phyloP scores from a whole-genome alignment of 2,797 vertebrate genomes.

The Parotocinclus haroldoi region DNA sequence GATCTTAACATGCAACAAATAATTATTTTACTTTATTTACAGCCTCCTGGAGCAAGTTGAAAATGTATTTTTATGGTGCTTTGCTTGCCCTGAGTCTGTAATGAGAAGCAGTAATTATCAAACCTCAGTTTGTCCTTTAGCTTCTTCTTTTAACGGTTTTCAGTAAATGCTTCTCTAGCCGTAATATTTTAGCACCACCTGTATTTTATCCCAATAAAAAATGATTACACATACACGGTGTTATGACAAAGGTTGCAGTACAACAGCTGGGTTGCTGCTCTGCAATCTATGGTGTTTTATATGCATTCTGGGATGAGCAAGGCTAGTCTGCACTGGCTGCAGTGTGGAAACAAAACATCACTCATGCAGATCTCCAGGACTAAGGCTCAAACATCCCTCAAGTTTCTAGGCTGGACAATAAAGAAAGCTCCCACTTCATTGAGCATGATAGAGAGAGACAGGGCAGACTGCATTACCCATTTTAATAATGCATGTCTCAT shows the following conservation, averaged over 20 bases:
- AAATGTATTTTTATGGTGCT: too few species aligned
- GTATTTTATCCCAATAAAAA: too few species aligned
- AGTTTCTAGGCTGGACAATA: neutral
- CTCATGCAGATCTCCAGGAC: slow-evolving; percentile 1
- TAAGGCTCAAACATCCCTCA: slow-evolving; percentile 1
- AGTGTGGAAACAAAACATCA: neutral
- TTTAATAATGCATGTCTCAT: slow-evolving; percentile 17
- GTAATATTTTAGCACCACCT: too few species aligned
- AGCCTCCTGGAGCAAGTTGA: too few species aligned
- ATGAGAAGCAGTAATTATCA: too few species aligned
- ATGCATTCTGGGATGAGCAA: neutral
- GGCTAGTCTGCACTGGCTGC: slow-evolving; percentile 11
- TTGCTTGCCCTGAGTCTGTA: too few species aligned
- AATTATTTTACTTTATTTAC: too few species aligned
- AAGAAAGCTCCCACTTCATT: neutral
- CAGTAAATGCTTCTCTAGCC: too few species aligned
- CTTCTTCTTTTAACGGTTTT: too few species aligned
- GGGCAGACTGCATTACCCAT: slow-evolving; percentile 1
- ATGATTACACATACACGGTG: too few species aligned
- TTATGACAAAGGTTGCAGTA: neutral
- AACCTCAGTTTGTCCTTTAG: too few species aligned
- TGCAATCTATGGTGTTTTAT: neutral
- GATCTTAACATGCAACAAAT: too few species aligned
- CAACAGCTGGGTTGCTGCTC: neutral
- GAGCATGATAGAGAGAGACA: slow-evolving; percentile 9